Evolutionary conservation across 2,888 invertebrate genomes (phyloP).

Genomic region (Andrena haemorrhoa): DNA sequence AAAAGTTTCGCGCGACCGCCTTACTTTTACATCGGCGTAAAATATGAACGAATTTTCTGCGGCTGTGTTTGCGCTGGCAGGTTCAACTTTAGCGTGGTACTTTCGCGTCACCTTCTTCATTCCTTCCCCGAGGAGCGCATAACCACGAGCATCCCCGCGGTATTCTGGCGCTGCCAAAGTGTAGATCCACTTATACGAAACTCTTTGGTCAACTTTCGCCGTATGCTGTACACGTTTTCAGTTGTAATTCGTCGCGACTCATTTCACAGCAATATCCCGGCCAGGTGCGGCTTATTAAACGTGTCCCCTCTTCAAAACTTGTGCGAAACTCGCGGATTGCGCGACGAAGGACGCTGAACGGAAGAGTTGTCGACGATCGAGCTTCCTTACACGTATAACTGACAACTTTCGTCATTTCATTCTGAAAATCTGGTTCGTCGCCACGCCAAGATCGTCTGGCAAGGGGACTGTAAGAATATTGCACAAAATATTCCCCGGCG

Average conservation of each 20-base stretch:
- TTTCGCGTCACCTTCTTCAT: constrained; percentile 9
- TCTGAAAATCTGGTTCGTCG: background rate
- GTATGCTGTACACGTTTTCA: constrained; percentile 37
- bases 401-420: constrained; percentile 26
- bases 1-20: background rate
- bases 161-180: constrained; percentile 10
- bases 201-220: constrained; percentile 17
- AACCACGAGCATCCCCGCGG: constrained; percentile 2
- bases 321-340: constrained; percentile 7
- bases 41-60: constrained; percentile 24
- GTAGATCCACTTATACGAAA: constrained; percentile 44
- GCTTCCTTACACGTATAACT: background rate
- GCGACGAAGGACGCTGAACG: background rate
- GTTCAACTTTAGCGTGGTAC: constrained; percentile 9
- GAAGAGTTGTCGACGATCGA: constrained; percentile 4
- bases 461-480: too few relatives aligned
- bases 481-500: too few relatives aligned
- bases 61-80: background rate
- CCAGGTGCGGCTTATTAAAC: constrained; percentile 44
- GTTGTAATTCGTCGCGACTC: constrained; percentile 40
- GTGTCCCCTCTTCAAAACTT: constrained; percentile 9
- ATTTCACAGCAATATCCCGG: constrained; percentile 5
- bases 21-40: constrained; percentile 10
- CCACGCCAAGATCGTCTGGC: too few relatives aligned
- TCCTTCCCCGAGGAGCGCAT: background rate